Evolutionary conservation across 2,113 vertebrate species (phyloP).

Genomic region (Puma concolor): DNA sequence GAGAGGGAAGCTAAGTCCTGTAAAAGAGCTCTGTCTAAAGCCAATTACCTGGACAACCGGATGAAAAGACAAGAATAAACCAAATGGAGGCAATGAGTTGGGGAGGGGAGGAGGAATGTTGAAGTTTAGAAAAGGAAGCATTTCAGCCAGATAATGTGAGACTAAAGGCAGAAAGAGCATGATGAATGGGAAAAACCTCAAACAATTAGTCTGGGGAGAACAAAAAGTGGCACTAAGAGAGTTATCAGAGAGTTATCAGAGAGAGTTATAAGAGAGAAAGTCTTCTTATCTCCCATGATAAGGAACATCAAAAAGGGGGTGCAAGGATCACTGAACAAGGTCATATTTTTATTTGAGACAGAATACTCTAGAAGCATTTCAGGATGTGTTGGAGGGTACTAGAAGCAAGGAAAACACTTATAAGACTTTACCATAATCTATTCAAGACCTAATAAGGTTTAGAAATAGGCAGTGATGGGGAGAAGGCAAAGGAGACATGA

Average conservation of each 20-base stretch:
- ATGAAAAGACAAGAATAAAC: not conserved
- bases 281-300: not conserved
- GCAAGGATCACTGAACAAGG: not conserved
- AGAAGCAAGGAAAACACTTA: not conserved
- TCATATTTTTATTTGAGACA: constrained; percentile 25
- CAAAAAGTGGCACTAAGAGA: not conserved
- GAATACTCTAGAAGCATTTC: not conserved
- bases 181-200: not conserved
- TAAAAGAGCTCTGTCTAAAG: not conserved
- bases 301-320: not conserved
- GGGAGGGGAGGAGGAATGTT: not conserved
- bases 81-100: not conserved
- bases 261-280: not conserved
- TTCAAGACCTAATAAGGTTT: not conserved
- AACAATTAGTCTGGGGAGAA: not conserved
- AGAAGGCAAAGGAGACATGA: not conserved
- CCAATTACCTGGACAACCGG: not conserved
- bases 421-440: not conserved
- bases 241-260: not conserved
- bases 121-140: not conserved
- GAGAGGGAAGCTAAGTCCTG: not conserved
- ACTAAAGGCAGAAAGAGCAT: not conserved
- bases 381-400: not conserved
- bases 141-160: not conserved
- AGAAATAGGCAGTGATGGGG: not conserved